phyloP scores from a whole-genome alignment of 1,140 invertebrate species.

The Carposina sasakii region DNA sequence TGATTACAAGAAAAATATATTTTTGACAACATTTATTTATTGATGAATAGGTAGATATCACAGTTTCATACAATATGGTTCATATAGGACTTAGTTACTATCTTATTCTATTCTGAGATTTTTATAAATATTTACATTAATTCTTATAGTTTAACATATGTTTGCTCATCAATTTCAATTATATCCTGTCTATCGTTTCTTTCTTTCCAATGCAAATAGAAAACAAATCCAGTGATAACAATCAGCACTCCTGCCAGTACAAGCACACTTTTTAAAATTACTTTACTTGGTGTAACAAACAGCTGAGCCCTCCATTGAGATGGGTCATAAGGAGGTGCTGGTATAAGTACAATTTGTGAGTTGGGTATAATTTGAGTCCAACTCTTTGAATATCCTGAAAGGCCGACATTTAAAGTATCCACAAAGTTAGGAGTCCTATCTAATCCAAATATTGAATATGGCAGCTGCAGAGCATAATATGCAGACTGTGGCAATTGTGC shows the following conservation, averaged over 20 bases:
- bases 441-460: constrained; percentile 95
- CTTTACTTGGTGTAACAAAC: constrained; percentile 96
- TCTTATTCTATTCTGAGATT: no score
- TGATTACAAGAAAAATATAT: no score
- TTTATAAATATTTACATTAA: no score
- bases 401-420: constrained; percentile 88
- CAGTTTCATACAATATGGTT: no score
- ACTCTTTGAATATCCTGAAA: constrained; percentile 79
- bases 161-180: constrained; percentile 72
- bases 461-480: constrained; percentile 92
- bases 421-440: constrained; percentile 98
- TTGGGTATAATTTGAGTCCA: constrained; percentile 98
- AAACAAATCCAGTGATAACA: constrained; percentile 89
- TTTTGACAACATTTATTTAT: no score
- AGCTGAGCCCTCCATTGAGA: constrained; percentile 92
- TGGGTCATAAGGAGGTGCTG: constrained; percentile 85
- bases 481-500: constrained; percentile 94
- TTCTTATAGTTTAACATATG: constrained; percentile 59
- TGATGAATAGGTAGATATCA: no score
- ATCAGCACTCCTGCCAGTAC: constrained; percentile 91
- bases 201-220: constrained; percentile 94
- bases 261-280: constrained; percentile 93
- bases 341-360: constrained; percentile 97
- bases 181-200: constrained; percentile 93
- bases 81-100: no score